Percentiles rank a stretch among this genome's conserved stretches.
phyloP scores from a whole-genome alignment of 2,888 invertebrate species.

The Pyrocoelia pectoralis region DNA sequence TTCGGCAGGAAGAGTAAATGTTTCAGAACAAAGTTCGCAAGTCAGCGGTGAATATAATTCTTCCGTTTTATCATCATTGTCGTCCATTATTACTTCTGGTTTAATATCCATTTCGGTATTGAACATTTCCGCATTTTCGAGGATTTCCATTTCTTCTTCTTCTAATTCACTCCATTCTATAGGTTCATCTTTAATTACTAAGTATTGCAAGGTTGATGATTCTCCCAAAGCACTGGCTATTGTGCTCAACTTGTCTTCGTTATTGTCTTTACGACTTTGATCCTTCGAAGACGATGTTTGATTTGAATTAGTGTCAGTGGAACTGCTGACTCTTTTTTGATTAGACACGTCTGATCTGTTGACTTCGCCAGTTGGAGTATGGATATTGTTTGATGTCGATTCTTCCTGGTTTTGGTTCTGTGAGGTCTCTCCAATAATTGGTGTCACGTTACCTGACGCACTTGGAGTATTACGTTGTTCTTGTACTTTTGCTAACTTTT shows the following conservation, averaged over 20 bases:
- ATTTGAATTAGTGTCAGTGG: background rate
- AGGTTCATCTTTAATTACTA: constrained; percentile 68
- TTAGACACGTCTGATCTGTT: background rate
- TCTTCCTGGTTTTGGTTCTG: too few relatives aligned
- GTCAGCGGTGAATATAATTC: constrained; percentile 78
- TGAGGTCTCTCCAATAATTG: background rate
- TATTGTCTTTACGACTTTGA: background rate
- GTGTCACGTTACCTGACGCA: background rate
- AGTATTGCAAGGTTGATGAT: constrained; percentile 48
- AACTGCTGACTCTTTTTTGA: background rate
- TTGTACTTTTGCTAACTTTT: constrained; percentile 27
- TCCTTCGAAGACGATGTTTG: background rate
- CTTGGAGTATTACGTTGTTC: constrained; percentile 14
- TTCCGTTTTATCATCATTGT: constrained; percentile 58
- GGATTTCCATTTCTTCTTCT: constrained; percentile 64
- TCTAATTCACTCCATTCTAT: constrained; percentile 76
- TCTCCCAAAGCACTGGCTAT: constrained; percentile 32
- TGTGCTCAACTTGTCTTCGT: constrained; percentile 3
- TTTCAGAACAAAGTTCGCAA: constrained; percentile 85
- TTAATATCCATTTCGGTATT: constrained; percentile 75
- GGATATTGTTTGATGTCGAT: too few relatives aligned
- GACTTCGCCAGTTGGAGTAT: background rate
- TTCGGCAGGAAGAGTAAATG: constrained; percentile 81
- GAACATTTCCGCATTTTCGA: constrained; percentile 72
- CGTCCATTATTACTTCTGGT: constrained; percentile 62